Evolutionary conservation across 2,113 vertebrate genomes (phyloP).

Genomic region (Poeciliopsis prolifica): DNA sequence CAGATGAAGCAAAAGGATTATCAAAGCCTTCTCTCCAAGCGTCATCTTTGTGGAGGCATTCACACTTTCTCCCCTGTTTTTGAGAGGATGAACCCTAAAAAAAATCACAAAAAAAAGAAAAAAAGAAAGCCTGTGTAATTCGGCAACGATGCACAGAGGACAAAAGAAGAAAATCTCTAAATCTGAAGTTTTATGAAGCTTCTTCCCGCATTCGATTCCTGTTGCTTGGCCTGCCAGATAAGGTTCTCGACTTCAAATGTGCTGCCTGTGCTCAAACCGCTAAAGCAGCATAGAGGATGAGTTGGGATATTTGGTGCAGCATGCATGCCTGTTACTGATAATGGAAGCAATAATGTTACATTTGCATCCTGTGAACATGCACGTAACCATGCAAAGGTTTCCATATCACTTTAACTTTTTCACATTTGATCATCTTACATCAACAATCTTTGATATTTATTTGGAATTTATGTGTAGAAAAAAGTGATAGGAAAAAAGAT

Average conservation of each 20-base stretch:
- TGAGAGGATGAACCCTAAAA: slow-evolving; percentile 43
- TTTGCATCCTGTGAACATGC: background rate
- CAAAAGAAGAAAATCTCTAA: slow-evolving; percentile 51
- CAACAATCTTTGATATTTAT: too few species aligned
- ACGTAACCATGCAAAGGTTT: too few species aligned
- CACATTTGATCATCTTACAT: too few species aligned
- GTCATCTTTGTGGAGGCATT: slow-evolving; percentile 47
- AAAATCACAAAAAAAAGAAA: slow-evolving; percentile 8
- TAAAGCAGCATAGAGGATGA: slow-evolving; percentile 49
- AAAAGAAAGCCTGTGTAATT: slow-evolving; percentile 43
- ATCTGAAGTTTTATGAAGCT: slow-evolving; percentile 64
- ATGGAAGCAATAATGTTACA: slow-evolving; percentile 31
- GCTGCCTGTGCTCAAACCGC: slow-evolving; percentile 51
- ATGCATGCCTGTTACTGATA: slow-evolving; percentile 18
- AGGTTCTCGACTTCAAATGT: slow-evolving; percentile 70
- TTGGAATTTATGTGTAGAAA: too few species aligned
- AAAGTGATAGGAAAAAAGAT: too few species aligned
- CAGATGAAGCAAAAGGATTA: slow-evolving; percentile 47
- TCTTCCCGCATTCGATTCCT: slow-evolving; percentile 62
- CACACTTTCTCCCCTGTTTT: slow-evolving; percentile 32
- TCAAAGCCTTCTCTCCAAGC: slow-evolving; percentile 53
- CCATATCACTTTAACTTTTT: too few species aligned
- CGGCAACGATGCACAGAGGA: slow-evolving; percentile 41
- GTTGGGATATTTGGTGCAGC: slow-evolving; percentile 33
- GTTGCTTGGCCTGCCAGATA: slow-evolving; percentile 63